These are phyloP conservation scores for Centruroides sculpturatus DNA, from an alignment of 1,140 invertebrate genomes.

Conservation along the genomic window DNA sequence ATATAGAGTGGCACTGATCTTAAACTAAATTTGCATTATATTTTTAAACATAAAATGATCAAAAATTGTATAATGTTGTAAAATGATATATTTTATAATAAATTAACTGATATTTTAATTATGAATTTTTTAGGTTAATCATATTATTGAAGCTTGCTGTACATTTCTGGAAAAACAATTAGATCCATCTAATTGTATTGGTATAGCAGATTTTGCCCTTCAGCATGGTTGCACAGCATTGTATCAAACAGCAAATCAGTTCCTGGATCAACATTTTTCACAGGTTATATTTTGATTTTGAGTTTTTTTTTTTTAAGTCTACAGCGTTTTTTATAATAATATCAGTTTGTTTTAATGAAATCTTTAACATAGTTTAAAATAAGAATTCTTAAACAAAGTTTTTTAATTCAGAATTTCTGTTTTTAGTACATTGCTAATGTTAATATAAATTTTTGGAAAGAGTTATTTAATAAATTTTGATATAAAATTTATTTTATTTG, in stretches of 20 bases:
- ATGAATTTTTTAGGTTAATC: slow-evolving; percentile 58
- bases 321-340: background rate
- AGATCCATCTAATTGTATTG: slow-evolving; percentile 93
- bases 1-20: no score
- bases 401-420: no score
- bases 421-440: no score
- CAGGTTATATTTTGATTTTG: slow-evolving; percentile 37
- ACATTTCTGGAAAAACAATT: slow-evolving; percentile 95
- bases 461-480: no score
- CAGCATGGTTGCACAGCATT: slow-evolving; percentile 73
- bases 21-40: no score
- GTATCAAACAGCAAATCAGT: slow-evolving; percentile 69
- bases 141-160: slow-evolving; percentile 82
- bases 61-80: no score
- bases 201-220: slow-evolving; percentile 92
- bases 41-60: no score
- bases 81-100: no score
- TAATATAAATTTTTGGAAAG: no score
- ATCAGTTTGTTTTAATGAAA: background rate
- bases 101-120: no score
- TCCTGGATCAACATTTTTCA: slow-evolving; percentile 77
- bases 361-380: background rate
- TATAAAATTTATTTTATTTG: no score
- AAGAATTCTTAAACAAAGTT: no score
- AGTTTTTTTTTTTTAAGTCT: background rate